phyloP scores from a whole-genome alignment of 2,888 invertebrate genomes.

The Ptilodon capucinus region DNA sequence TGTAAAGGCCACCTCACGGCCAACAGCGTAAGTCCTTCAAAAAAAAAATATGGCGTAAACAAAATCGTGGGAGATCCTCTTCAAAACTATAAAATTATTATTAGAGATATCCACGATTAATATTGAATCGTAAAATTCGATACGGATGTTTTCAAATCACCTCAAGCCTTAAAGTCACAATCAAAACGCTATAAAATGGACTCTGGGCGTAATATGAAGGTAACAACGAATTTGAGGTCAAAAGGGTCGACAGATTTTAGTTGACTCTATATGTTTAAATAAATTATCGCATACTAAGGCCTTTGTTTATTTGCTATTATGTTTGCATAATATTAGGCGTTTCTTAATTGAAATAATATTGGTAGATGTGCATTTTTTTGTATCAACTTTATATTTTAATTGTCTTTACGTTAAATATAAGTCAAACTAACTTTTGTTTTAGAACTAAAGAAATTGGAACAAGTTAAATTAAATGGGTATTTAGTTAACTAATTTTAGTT shows the following conservation, averaged over 20 bases:
- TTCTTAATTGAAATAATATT: slow-evolving; percentile 33
- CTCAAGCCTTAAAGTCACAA: slow-evolving; percentile 24
- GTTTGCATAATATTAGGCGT: slow-evolving; percentile 21
- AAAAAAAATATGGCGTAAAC: too few species aligned
- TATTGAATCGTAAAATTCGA: slow-evolving; percentile 31
- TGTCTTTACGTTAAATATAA: too few species aligned
- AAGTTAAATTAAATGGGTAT: too few species aligned
- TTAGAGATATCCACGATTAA: slow-evolving; percentile 18
- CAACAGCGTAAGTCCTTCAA: too few species aligned
- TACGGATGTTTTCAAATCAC: slow-evolving; percentile 18
- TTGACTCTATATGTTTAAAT: slow-evolving; percentile 1
- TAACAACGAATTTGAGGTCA: slow-evolving; percentile 30
- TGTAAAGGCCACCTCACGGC: too few species aligned
- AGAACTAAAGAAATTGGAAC: too few species aligned
- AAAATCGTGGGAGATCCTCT: not conserved
- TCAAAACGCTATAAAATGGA: slow-evolving; percentile 35
- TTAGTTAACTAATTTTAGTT: too few species aligned
- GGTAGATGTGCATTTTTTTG: too few species aligned
- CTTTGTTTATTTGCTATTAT: slow-evolving; percentile 8
- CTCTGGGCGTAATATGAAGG: slow-evolving; percentile 21
- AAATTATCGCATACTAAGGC: slow-evolving; percentile 12
- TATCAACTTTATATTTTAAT: too few species aligned
- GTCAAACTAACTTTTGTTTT: too few species aligned
- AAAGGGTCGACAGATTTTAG: slow-evolving; percentile 25
- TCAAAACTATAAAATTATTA: slow-evolving; percentile 11